Conservation (phyloP, 2,113 vertebrate genomes). For the Charina bottae region DNA sequence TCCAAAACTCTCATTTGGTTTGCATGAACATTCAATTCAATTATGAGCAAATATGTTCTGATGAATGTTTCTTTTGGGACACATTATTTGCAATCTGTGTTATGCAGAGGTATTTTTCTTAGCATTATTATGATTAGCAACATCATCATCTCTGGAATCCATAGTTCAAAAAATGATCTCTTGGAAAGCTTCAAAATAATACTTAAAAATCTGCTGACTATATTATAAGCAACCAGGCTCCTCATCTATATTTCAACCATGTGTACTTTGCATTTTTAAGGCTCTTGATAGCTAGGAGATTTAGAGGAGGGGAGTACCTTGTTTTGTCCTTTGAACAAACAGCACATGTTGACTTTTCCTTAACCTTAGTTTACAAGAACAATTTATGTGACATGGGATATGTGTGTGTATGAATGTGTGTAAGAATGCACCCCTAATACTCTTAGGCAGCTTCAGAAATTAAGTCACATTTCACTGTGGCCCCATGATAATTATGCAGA, state of each 20-base stretch:
- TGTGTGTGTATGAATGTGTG: neutral
- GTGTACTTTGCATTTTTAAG: neutral
- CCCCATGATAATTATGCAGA: neutral
- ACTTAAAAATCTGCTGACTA: neutral
- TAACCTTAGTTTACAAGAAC: neutral
- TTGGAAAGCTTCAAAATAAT: conserved; percentile 39
- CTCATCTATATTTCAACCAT: neutral
- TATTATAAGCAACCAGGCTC: neutral
- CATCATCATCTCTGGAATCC: conserved; percentile 44
- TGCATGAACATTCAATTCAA: conserved; percentile 53
- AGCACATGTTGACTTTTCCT: neutral
- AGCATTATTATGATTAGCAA: conserved; percentile 1
- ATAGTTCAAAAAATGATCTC: conserved; percentile 38
- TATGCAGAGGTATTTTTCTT: neutral
- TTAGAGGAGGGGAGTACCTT: neutral
- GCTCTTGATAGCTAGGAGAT: neutral
- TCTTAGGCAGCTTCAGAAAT: neutral
- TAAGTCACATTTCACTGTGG: neutral
- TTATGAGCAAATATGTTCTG: conserved; percentile 40
- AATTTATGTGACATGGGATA: neutral
- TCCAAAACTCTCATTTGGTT: conserved; percentile 43
- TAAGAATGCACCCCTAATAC: neutral
- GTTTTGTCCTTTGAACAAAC: neutral
- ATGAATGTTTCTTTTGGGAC: conserved; percentile 50
- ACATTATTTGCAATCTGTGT: conserved; percentile 52